Percentiles rank a stretch among this genome's conserved stretches.
Evolutionary conservation across 37 sponge, comb jelly and placozoan species (phyloP).

Genomic region (Chondrilla cf. caribensis): DNA sequence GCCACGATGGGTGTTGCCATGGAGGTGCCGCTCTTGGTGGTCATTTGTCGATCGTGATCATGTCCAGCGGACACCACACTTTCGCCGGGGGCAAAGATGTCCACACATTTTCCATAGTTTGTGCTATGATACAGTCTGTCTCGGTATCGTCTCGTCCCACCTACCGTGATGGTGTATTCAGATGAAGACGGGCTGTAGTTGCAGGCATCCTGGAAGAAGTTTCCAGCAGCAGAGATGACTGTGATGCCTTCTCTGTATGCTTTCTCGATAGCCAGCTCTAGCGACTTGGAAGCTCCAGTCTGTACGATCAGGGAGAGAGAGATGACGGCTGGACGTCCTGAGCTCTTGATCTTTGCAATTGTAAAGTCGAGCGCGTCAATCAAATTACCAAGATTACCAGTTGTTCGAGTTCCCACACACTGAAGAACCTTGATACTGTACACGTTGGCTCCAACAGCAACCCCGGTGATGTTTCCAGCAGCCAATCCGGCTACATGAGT

Average conservation of each 20-base stretch:
- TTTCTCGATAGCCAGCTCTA: constrained; percentile 45
- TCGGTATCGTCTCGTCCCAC: constrained; percentile 7
- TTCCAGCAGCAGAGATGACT: constrained; percentile 17
- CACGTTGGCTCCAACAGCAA: constrained; percentile 55
- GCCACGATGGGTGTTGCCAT: constrained; percentile 64
- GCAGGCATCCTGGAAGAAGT: constrained; percentile 22
- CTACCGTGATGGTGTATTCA: constrained; percentile 14
- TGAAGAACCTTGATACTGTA: constrained; percentile 61
- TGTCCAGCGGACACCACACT: constrained; percentile 46
- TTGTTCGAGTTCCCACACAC: constrained; percentile 30
- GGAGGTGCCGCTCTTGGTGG: constrained; percentile 54
- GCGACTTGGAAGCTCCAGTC: constrained; percentile 17
- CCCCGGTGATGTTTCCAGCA: constrained; percentile 63
- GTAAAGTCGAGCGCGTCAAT: constrained; percentile 53
- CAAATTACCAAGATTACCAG: constrained; percentile 51
- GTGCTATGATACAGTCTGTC: constrained; percentile 22
- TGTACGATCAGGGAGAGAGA: constrained; percentile 59
- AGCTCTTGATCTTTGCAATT: background rate
- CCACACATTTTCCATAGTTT: constrained; percentile 63
- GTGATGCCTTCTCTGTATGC: background rate
- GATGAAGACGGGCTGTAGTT: background rate
- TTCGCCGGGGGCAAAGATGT: constrained; percentile 71
- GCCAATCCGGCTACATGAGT: constrained; percentile 75
- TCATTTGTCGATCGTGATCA: constrained; percentile 10
- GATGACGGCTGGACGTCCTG: constrained; percentile 26